phyloP scores from a whole-genome alignment of 2,797 vertebrate genomes.

The Somateria mollissima region DNA sequence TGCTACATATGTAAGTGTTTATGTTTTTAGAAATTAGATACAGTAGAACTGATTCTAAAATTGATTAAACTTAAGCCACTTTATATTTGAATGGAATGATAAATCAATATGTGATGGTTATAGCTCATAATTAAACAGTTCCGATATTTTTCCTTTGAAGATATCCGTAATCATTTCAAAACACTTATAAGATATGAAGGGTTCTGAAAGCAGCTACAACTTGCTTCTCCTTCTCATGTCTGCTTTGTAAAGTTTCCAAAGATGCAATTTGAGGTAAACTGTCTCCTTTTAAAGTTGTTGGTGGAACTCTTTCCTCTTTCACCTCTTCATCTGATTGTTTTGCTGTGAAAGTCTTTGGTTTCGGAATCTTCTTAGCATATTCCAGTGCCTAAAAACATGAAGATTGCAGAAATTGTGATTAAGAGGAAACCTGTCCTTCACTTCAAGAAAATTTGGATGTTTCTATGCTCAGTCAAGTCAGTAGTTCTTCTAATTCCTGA shows the following conservation, averaged over 20 bases:
- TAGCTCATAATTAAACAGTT: not conserved
- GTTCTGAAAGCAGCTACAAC: constrained; percentile 82
- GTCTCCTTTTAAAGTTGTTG: constrained; percentile 38
- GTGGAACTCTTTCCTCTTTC: not conserved
- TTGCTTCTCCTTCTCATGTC: constrained; percentile 89
- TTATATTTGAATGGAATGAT: not conserved
- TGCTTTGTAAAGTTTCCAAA: constrained; percentile 82
- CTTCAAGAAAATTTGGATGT: not conserved
- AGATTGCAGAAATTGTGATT: not conserved
- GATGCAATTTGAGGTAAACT: constrained; percentile 73
- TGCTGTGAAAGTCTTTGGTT: constrained; percentile 73
- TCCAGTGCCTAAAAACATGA: constrained; percentile 85
- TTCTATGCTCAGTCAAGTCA: not conserved
- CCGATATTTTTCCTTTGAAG: not conserved
- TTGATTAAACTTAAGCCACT: not conserved
- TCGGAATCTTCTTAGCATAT: constrained; percentile 89
- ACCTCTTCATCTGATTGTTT: constrained; percentile 22
- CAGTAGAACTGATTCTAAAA: not conserved
- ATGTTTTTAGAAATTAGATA: not conserved
- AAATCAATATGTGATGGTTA: not conserved
- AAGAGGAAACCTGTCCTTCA: not conserved
- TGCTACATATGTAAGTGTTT: not conserved
- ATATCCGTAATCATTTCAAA: not conserved
- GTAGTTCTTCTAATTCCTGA: not conserved
- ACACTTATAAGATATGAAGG: constrained; percentile 68